Evolutionary conservation across 2,888 invertebrate genomes (phyloP), one percentile per base, ranked within the genome.

Genomic region (Diaperis boleti): DNA sequence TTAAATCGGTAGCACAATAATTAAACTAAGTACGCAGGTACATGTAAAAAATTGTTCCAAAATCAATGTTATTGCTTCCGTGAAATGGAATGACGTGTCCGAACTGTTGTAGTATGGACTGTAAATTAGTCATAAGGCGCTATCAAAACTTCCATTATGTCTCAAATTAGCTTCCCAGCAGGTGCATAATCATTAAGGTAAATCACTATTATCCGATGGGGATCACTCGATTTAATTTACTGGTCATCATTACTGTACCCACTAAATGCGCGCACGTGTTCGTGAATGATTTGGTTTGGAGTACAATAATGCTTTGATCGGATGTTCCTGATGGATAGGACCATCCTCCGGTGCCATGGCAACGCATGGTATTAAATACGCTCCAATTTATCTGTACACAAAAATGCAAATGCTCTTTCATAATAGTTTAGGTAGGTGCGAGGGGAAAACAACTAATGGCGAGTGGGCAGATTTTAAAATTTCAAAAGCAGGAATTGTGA

Each of bases 251-350:
- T 55, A 62, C 10, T 14, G 42, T 42, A 47, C 35, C 33, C 57
- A 61, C 55, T 67, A 69, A 70, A 70, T 61, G 50, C 37, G 22
- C 39, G 59, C 72, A 72, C 72, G 72, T 69, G 72, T 49, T 44
- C 63, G 56, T 57, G 64, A 69, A 66, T 69, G 69, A 68, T 64
- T 67, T 68, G 64, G 59, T 61, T 41, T 45, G 35, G 52, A 33
- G 59, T 47, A 62, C 66, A 70, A 70, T 33, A 33, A 33, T 65
- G 52, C 66, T 60, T 63, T 60, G 60, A 65, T 60, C 60, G 59
- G 62, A 56, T 64, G 60, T 66, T 69, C 65, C 65, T 64, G 62
- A 49, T 63, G 41, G 41, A 17, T 47, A 41, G 14, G 17, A 49
- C 17, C 33, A 49, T 41, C 37, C 37, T 41, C 17, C 44, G 63